phyloP scores from a whole-genome alignment of 2,888 invertebrate genomes.

The Chrysina gloriosa region DNA sequence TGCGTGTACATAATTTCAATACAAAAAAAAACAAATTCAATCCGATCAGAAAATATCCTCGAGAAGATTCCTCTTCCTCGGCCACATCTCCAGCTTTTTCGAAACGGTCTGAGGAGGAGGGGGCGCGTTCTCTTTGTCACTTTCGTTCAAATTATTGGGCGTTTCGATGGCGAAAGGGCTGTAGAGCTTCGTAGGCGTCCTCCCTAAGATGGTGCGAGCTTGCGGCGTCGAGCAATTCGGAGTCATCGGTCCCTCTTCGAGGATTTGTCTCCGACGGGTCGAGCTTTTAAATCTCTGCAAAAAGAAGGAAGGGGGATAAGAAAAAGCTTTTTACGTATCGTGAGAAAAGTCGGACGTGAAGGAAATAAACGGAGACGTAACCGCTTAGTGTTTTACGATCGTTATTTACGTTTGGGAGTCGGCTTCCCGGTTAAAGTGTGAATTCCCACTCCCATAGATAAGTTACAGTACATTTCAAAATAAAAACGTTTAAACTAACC shows the following conservation, averaged over 20 bases:
- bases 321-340: too few species aligned
- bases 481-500: too few species aligned
- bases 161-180: constrained; percentile 83
- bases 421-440: too few species aligned
- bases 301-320: too few species aligned
- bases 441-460: too few species aligned
- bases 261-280: constrained; percentile 68
- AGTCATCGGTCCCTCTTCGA: constrained; percentile 69
- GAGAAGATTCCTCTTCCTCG: constrained; percentile 45
- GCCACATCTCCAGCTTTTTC: constrained; percentile 39
- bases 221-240: constrained; percentile 66
- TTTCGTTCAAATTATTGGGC: constrained; percentile 61
- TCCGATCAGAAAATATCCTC: constrained; percentile 44
- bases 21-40: background rate
- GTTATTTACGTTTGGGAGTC: too few species aligned
- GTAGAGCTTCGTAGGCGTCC: constrained; percentile 79
- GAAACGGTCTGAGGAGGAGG: background rate
- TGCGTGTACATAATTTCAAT: constrained; percentile 9
- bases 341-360: too few species aligned
- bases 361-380: too few species aligned
- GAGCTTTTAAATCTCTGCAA: constrained; percentile 68
- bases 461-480: too few species aligned
- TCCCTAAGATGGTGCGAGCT: constrained; percentile 67
- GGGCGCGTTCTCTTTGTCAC: constrained; percentile 44
- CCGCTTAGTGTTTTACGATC: too few species aligned